A percentile compares a stretch with the other conserved stretches of the same genome.
Evolutionary conservation across 1,140 invertebrate genomes (phyloP).

Genomic region (Orchestia grillus): DNA sequence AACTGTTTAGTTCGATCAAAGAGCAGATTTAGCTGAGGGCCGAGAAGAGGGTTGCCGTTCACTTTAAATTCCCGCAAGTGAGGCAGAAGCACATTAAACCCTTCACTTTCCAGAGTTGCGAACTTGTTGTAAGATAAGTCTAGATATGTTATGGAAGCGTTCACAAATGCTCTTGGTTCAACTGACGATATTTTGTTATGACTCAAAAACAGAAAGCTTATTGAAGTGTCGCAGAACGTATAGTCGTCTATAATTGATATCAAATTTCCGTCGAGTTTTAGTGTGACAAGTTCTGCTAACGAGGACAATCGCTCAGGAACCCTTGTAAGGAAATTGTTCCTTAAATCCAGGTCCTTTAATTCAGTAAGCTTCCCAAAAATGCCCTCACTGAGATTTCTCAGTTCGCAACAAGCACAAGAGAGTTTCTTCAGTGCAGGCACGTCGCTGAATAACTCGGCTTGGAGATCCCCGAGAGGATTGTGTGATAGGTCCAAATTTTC

Average conservation of each 20-base stretch:
- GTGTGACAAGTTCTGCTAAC: conserved; percentile 74
- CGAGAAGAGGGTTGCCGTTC: conserved; percentile 77
- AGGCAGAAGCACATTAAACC: conserved; percentile 76
- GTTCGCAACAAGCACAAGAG: conserved; percentile 78
- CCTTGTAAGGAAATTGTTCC: conserved; percentile 82
- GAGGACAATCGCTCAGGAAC: conserved; percentile 72
- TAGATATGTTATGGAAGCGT: conserved; percentile 77
- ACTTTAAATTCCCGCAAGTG: conserved; percentile 77
- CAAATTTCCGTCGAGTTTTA: conserved; percentile 82
- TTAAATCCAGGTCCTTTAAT: conserved; percentile 80
- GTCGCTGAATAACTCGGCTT: conserved; percentile 83
- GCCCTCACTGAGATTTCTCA: conserved; percentile 81
- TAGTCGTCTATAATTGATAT: conserved; percentile 72
- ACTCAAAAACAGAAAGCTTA: conserved; percentile 75
- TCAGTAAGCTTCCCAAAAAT: conserved; percentile 71
- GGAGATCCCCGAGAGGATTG: conserved; percentile 80
- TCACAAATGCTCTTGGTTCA: conserved; percentile 74
- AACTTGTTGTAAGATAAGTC: conserved; percentile 83
- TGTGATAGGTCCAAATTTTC: conserved; percentile 80
- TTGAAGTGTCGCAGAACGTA: conserved; percentile 70
- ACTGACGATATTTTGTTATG: conserved; percentile 76
- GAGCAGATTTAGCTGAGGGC: conserved; percentile 72
- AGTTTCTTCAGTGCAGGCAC: conserved; percentile 77
- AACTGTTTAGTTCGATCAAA: conserved; percentile 76
- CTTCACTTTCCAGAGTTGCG: conserved; percentile 76